Percentiles rank a stretch among this genome's conserved stretches.
These are phyloP conservation scores for Drosophila yakuba DNA, from an alignment of 1,140 invertebrate genomes.

Conservation along the genomic window DNA sequence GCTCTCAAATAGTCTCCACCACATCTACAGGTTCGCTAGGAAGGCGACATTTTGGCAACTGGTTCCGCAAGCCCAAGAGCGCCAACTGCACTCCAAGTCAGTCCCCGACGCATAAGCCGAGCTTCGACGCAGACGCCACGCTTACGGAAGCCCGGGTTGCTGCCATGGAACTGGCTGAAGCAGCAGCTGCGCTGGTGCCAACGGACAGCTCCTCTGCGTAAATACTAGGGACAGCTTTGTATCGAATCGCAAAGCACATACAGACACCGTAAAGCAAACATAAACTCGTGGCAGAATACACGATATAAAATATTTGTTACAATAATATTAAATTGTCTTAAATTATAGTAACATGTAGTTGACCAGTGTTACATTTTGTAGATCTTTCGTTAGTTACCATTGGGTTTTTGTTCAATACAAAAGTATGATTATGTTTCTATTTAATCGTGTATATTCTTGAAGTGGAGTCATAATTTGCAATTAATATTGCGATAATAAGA, in stretches of 20 bases:
- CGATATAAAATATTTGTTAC: conserved; percentile 39
- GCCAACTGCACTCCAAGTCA: conserved; percentile 82
- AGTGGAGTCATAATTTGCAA: neutral
- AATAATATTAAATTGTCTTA: conserved; percentile 40
- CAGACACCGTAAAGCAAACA: conserved; percentile 1
- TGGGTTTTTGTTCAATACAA: conserved; percentile 23
- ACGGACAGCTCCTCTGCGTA: conserved; percentile 36
- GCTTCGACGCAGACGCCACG: conserved; percentile 66
- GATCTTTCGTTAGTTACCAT: conserved; percentile 9
- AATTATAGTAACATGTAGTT: conserved; percentile 9
- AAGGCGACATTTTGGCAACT: conserved; percentile 76
- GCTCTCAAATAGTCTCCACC: conserved; percentile 39
- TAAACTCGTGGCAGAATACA: conserved; percentile 22
- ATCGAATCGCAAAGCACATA: conserved; percentile 21
- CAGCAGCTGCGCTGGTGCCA: conserved; percentile 36
- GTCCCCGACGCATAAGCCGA: conserved; percentile 81
- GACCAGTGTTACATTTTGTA: conserved; percentile 19
- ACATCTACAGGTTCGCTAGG: conserved; percentile 76
- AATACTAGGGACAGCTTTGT: neutral
- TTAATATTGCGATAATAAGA: conserved; percentile 8
- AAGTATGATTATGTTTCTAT: conserved; percentile 15
- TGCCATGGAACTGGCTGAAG: conserved; percentile 64
- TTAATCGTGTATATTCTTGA: conserved; percentile 1
- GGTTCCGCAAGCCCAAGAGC: conserved; percentile 84
- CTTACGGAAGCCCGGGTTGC: conserved; percentile 70